Conservation (phyloP, 2,113 vertebrate species). For the Isurus oxyrinchus region DNA sequence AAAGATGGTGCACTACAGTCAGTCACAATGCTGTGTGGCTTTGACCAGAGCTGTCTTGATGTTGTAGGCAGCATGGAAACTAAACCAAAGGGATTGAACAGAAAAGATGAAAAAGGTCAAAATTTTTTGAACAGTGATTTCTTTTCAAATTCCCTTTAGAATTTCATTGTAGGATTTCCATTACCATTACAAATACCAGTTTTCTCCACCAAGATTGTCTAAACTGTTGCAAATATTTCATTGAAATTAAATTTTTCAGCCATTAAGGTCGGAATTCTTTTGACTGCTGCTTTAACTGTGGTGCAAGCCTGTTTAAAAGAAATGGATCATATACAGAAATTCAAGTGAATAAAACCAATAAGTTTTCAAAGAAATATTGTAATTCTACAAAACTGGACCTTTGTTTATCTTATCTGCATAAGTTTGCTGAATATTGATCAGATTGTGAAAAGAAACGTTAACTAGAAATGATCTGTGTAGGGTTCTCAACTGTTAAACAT, state of each 20-base stretch:
- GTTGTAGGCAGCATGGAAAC: not conserved
- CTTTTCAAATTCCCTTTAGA: not conserved
- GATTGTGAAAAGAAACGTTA: conserved; percentile 5
- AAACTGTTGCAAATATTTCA: not conserved
- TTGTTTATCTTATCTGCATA: conserved; percentile 1
- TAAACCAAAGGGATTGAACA: not conserved
- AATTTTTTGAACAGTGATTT: not conserved
- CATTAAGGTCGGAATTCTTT: not conserved
- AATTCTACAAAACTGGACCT: not conserved
- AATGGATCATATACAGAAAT: not conserved
- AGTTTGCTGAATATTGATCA: not conserved
- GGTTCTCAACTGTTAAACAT: not conserved
- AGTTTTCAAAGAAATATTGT: not conserved
- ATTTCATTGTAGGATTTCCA: not conserved
- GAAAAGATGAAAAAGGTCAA: not conserved
- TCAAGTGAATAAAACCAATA: not conserved
- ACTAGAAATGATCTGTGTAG: no score
- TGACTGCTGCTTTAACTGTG: not conserved
- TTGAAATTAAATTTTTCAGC: not conserved
- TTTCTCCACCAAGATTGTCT: not conserved
- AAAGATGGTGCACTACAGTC: not conserved
- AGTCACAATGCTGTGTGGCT: not conserved
- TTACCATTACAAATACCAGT: not conserved
- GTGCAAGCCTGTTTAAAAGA: not conserved
- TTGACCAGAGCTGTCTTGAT: not conserved